A percentile compares a stretch with the other conserved stretches of the same genome.
phyloP scores from a whole-genome alignment of 2,797 vertebrate genomes.

The Melanotaenia trifasciata region DNA sequence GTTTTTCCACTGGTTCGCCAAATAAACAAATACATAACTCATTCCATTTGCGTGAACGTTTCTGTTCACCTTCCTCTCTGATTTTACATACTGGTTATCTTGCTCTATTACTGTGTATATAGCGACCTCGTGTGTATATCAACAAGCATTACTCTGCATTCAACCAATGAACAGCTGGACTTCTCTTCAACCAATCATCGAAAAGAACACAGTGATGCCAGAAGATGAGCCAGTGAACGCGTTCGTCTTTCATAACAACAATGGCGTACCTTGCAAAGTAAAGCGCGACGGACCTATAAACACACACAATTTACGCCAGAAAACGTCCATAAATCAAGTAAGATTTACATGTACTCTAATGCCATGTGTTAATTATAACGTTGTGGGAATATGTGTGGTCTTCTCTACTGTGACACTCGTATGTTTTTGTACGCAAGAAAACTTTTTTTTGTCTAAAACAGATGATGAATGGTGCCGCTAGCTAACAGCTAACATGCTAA shows the following conservation, averaged over 20 bases:
- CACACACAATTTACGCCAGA: slow-evolving; percentile 13
- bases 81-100: no score
- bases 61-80: neutral
- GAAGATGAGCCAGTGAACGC: slow-evolving; percentile 57
- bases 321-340: slow-evolving; percentile 37
- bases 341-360: neutral
- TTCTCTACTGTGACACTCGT: neutral
- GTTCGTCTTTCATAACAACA: slow-evolving; percentile 18
- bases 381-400: fast-evolving
- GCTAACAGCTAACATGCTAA: slow-evolving; percentile 53
- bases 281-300: slow-evolving; percentile 5
- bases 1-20: neutral
- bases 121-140: neutral
- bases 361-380: neutral
- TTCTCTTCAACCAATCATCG: neutral
- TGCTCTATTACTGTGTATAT: neutral
- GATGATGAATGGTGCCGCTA: slow-evolving; percentile 14
- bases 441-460: neutral
- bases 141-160: neutral
- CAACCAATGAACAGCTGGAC: no score
- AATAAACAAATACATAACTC: neutral
- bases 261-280: slow-evolving; percentile 40
- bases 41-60: no score
- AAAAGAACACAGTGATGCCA: neutral
- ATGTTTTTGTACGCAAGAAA: neutral